These are phyloP conservation scores for Leptosomus discolor DNA, from an alignment of 2,113 vertebrate species.

Conservation along the genomic window DNA sequence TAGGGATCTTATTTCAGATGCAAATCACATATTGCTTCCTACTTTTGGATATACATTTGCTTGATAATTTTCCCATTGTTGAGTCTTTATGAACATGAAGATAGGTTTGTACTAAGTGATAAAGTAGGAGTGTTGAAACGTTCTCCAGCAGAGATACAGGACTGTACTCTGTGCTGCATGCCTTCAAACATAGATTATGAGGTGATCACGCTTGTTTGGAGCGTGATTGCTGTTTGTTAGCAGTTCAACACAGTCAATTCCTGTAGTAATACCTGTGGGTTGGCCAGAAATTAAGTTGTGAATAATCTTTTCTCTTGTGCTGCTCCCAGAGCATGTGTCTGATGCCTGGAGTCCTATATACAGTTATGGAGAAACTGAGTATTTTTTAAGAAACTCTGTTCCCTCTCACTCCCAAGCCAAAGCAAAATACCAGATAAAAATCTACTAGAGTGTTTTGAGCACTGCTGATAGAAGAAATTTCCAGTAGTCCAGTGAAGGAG, in stretches of 20 bases:
- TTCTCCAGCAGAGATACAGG: not conserved
- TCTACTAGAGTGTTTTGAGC: not conserved
- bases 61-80: not conserved
- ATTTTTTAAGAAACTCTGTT: not conserved
- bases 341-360: not conserved
- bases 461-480: not conserved
- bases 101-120: not conserved
- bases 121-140: not conserved
- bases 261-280: not conserved
- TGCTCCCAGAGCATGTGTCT: not conserved
- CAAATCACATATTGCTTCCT: not conserved
- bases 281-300: not conserved
- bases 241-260: not conserved
- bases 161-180: not conserved
- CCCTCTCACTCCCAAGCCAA: not conserved
- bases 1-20: not conserved
- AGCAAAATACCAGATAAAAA: not conserved
- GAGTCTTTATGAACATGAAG: not conserved
- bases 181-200: not conserved
- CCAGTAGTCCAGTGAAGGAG: not conserved
- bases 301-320: not conserved
- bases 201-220: not conserved
- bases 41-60: not conserved
- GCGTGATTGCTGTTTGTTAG: not conserved
- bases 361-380: not conserved